phyloP scores from a whole-genome alignment of 2,888 invertebrate species.

The Trichopria drosophilae region DNA sequence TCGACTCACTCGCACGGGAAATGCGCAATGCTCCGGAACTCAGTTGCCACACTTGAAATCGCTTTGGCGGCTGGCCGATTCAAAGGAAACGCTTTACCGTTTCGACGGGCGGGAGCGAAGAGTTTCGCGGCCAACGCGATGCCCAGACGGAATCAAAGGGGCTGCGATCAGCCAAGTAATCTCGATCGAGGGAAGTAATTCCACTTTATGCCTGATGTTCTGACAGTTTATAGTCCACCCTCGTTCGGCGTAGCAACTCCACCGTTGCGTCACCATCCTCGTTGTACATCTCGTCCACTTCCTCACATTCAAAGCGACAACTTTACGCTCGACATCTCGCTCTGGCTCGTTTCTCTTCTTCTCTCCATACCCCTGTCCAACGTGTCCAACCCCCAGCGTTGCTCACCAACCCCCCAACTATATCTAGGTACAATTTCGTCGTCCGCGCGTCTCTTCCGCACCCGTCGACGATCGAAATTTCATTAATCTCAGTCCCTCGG shows the following conservation, averaged over 20 bases:
- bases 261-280: slow-evolving; percentile 3
- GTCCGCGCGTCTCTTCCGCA: slow-evolving; percentile 6
- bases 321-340: background rate
- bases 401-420: slow-evolving; percentile 8
- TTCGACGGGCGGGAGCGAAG: no score
- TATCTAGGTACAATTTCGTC: background rate
- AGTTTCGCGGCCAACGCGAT: slow-evolving; percentile 20
- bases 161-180: slow-evolving; percentile 9
- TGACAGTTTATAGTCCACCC: slow-evolving; percentile 13
- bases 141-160: slow-evolving; percentile 19
- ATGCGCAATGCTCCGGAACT: slow-evolving; percentile 36
- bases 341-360: slow-evolving; percentile 8
- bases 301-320: background rate
- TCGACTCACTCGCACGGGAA: slow-evolving; percentile 32
- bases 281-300: slow-evolving; percentile 8
- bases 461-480: slow-evolving; percentile 34
- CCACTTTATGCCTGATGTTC: slow-evolving; percentile 19
- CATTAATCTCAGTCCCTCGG: slow-evolving; percentile 38
- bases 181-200: slow-evolving; percentile 23
- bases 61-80: slow-evolving; percentile 33
- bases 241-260: no score
- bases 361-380: background rate
- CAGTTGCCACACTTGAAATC: slow-evolving; percentile 26
- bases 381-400: background rate
- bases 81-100: slow-evolving; percentile 34